These are phyloP conservation scores for Momotus momota DNA, from an alignment of 2,797 vertebrate genomes.

Conservation along the genomic window DNA sequence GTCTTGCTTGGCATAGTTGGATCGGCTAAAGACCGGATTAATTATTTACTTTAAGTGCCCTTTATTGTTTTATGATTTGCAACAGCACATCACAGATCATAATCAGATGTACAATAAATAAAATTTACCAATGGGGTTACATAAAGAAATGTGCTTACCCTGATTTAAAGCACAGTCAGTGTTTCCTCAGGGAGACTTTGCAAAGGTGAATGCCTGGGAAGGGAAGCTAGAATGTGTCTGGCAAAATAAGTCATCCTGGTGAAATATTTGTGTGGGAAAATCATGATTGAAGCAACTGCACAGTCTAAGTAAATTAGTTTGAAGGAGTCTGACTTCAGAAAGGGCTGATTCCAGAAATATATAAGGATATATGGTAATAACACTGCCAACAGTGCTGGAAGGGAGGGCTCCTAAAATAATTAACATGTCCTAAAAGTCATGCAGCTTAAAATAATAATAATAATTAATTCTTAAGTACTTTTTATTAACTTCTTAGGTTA, in stretches of 20 bases:
- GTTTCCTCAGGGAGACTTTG: not conserved
- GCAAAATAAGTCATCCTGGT: not conserved
- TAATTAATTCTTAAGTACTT: not conserved
- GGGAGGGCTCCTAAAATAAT: not conserved
- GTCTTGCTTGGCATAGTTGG: not conserved
- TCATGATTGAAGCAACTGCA: not conserved
- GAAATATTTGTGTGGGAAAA: not conserved
- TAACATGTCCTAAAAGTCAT: not conserved
- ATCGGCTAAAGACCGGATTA: not conserved
- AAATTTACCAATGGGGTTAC: not conserved
- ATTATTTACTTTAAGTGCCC: not conserved
- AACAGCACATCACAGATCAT: not conserved
- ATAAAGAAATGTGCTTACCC: not conserved
- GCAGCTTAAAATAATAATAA: not conserved
- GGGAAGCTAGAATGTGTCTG: not conserved
- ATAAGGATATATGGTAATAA: not conserved
- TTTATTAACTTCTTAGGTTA: not conserved
- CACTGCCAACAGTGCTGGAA: not conserved
- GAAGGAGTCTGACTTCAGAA: not conserved
- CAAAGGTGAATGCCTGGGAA: not conserved
- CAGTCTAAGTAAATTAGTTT: not conserved
- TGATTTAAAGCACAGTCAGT: not conserved
- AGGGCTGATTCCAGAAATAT: not conserved
- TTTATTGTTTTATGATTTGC: not conserved
- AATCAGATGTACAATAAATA: not conserved